Evolutionary conservation across 2,797 vertebrate genomes (phyloP).

Genomic region (Spea hammondii): DNA sequence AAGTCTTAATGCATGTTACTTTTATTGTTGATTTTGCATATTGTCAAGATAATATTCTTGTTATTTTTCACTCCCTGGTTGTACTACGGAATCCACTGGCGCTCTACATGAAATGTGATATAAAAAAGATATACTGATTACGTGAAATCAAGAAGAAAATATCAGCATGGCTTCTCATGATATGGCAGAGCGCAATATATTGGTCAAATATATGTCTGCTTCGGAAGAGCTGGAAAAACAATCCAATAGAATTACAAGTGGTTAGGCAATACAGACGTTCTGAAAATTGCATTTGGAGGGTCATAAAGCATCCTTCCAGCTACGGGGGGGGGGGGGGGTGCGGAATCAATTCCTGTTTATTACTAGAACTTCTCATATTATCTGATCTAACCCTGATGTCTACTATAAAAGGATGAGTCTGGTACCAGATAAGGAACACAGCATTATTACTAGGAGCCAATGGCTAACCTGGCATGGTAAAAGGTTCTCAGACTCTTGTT

Average conservation of each 20-base stretch:
- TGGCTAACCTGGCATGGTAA: slow-evolving; percentile 32
- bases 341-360: slow-evolving; percentile 48
- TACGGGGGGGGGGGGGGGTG: slow-evolving; percentile 14
- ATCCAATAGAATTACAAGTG: slow-evolving; percentile 34
- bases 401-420: slow-evolving; percentile 29
- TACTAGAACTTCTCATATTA: slow-evolving; percentile 39
- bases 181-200: background rate
- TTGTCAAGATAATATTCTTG: no score
- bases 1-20: no score
- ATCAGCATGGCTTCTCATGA: background rate
- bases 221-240: background rate
- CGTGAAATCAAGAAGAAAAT: no score
- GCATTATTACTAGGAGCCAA: slow-evolving; percentile 20
- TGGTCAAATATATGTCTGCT: background rate
- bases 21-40: no score
- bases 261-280: slow-evolving; percentile 36
- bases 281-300: slow-evolving; percentile 29
- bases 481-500: slow-evolving; percentile 27
- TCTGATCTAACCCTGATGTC: slow-evolving; percentile 46
- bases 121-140: no score
- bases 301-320: slow-evolving; percentile 36
- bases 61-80: no score
- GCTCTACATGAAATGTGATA: no score
- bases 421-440: slow-evolving; percentile 16
- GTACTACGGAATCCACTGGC: no score